A percentile compares a stretch with the other conserved stretches of the same genome.
phyloP scores from a whole-genome alignment of 1,140 invertebrate genomes.

The Berghia stephanieae region DNA sequence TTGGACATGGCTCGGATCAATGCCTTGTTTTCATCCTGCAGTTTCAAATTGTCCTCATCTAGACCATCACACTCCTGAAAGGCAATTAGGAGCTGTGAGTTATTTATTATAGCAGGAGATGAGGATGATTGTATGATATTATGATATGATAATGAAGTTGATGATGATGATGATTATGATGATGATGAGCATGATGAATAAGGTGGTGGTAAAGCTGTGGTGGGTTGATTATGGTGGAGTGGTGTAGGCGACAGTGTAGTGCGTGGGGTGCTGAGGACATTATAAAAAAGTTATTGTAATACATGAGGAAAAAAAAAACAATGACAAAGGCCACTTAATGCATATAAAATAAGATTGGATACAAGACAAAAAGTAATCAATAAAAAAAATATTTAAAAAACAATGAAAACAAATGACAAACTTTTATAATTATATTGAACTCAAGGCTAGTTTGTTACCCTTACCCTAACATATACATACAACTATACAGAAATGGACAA shows the following conservation, averaged over 20 bases:
- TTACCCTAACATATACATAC: no score
- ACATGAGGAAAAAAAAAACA: slow-evolving; percentile 32
- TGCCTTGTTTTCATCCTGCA: slow-evolving; percentile 70
- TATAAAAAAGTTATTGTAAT: slow-evolving; percentile 32
- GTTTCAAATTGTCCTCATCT: slow-evolving; percentile 67
- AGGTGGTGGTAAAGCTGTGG: no score
- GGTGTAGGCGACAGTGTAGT: no score
- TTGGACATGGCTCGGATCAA: slow-evolving; percentile 70
- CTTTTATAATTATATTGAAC: neutral
- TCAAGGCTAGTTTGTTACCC: no score
- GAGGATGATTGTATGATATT: neutral
- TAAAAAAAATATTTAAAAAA: neutral
- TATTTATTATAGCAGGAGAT: neutral
- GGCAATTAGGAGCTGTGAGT: neutral
- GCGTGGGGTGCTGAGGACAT: no score
- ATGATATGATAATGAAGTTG: no score
- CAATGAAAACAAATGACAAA: neutral
- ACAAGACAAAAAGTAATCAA: neutral
- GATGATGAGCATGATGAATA: no score
- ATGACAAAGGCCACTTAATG: slow-evolving; percentile 34
- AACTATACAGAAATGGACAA: no score
- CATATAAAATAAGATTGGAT: neutral
- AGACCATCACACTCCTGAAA: slow-evolving; percentile 66
- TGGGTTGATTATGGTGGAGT: no score
- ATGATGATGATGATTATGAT: no score